Conservation (phyloP, 2,113 vertebrate genomes). For the Scomber scombrus region DNA sequence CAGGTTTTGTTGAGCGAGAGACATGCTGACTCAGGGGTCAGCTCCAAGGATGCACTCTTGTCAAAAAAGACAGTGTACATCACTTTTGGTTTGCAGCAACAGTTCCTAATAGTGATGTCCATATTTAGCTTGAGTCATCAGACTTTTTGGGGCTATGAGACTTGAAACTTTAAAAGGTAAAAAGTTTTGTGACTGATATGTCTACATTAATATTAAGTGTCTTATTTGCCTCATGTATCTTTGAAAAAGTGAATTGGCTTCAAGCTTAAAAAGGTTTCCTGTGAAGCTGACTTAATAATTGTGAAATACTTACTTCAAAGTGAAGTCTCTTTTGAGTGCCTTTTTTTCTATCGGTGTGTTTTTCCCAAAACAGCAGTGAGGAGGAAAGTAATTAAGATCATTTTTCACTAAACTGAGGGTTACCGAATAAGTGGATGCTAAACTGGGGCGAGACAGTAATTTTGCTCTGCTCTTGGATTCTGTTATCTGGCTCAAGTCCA, state of each 20-base stretch:
- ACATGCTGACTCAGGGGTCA: not conserved
- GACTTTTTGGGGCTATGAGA: not conserved
- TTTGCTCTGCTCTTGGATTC: constrained; percentile 22
- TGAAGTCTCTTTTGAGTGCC: not conserved
- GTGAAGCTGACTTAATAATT: constrained; percentile 6
- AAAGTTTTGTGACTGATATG: too few species aligned
- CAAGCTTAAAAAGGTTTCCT: constrained; percentile 2
- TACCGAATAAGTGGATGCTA: constrained; percentile 7
- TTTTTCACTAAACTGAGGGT: constrained; percentile 17
- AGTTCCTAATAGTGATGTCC: not conserved
- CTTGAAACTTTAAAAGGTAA: not conserved
- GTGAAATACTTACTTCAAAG: constrained; percentile 28
- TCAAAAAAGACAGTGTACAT: not conserved
- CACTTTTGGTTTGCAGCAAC: not conserved
- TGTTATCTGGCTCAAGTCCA: constrained; percentile 16
- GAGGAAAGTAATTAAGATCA: constrained; percentile 22
- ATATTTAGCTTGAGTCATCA: not conserved
- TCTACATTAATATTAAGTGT: not conserved
- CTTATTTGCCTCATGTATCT: not conserved
- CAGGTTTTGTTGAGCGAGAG: constrained; percentile 6
- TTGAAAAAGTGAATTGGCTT: not conserved
- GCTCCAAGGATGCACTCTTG: not conserved
- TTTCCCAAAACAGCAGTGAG: not conserved
- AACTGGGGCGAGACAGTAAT: constrained; percentile 12
- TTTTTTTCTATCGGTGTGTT: not conserved